phyloP scores from a whole-genome alignment of 2,113 vertebrate species.

The Centrocercus urophasianus region DNA sequence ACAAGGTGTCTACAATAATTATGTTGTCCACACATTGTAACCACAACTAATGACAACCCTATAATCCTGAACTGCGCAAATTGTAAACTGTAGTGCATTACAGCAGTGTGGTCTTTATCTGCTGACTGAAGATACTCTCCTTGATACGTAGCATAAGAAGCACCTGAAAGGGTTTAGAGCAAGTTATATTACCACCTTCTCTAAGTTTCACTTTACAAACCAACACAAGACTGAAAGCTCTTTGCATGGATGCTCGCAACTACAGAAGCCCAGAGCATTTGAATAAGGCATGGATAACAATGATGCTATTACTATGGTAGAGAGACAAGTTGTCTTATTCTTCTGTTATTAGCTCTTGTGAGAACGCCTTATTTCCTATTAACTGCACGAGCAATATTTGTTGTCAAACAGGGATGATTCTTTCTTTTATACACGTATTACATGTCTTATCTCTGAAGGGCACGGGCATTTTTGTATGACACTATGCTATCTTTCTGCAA shows the following conservation, averaged over 20 bases:
- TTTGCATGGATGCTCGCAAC: neutral
- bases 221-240: neutral
- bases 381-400: neutral
- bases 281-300: neutral
- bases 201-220: conserved; percentile 13
- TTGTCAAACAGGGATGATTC: neutral
- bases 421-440: neutral
- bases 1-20: neutral
- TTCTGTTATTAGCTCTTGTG: conserved; percentile 19
- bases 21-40: neutral
- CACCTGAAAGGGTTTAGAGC: conserved; percentile 1
- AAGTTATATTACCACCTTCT: neutral
- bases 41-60: neutral
- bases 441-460: neutral
- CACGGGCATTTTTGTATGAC: neutral
- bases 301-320: conserved; percentile 8
- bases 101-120: conserved; percentile 14
- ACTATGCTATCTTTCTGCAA: neutral
- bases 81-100: neutral
- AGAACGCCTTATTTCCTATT: conserved; percentile 14
- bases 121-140: conserved; percentile 34
- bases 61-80: neutral
- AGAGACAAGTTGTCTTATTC: neutral
- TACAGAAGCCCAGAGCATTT: conserved; percentile 17
- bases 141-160: neutral